Evolutionary conservation across 2,113 vertebrate genomes (phyloP).

Genomic region (Cavia porcellus): DNA sequence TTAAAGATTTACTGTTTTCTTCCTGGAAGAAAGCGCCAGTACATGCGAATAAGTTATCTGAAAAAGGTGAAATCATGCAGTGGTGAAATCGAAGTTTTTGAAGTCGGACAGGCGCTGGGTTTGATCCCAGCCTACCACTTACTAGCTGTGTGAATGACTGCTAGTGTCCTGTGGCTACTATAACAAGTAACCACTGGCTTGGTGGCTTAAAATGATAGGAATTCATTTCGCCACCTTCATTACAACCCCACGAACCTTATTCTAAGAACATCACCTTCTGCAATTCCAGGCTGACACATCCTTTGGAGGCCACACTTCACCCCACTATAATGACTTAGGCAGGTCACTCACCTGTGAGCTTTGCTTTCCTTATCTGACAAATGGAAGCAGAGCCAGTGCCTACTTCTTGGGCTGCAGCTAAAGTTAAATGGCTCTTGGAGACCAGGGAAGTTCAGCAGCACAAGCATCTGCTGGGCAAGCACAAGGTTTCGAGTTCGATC

Average conservation of each 20-base stretch:
- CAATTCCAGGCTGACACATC: background rate
- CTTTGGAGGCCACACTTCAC: background rate
- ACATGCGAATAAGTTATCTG: fast-evolving
- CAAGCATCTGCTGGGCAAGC: no score
- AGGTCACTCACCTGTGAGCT: background rate
- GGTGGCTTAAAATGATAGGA: background rate
- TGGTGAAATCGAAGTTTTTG: background rate
- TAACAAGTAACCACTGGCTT: no score
- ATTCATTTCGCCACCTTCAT: background rate
- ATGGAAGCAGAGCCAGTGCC: no score
- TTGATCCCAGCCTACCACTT: background rate
- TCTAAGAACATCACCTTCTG: background rate
- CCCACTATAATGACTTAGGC: background rate
- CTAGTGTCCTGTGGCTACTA: background rate
- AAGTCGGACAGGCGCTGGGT: background rate
- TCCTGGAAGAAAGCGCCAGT: background rate
- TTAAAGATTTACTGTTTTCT: background rate
- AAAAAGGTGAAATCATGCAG: background rate
- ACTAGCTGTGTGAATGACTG: background rate
- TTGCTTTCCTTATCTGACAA: background rate
- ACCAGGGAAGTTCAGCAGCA: no score
- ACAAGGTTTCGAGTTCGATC: no score
- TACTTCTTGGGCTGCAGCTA: background rate
- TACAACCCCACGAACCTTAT: background rate
- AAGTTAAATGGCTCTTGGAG: background rate